Percentiles rank a stretch among this genome's conserved stretches.
These are phyloP conservation scores for Gambusia affinis DNA, from an alignment of 2,113 vertebrate species.

Conservation along the genomic window DNA sequence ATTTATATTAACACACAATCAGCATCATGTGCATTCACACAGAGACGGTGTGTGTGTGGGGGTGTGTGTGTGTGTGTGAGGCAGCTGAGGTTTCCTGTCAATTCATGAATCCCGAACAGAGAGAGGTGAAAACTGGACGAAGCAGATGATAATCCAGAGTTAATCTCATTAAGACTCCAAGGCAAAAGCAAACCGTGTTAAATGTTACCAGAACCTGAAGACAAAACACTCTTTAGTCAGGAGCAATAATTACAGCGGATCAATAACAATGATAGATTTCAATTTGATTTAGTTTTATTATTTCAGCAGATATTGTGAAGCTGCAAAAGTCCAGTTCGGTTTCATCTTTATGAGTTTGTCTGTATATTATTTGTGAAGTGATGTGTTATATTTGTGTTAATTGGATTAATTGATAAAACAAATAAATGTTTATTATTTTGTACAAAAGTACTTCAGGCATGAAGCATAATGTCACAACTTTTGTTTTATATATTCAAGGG, in stretches of 20 bases:
- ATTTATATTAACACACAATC: not conserved
- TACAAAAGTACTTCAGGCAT: too few relatives aligned
- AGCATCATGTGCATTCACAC: constrained; percentile 1
- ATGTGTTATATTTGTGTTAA: too few relatives aligned
- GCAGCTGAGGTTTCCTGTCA: too few relatives aligned
- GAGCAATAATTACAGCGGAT: not conserved
- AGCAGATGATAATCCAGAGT: constrained; percentile 25
- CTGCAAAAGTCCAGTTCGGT: not conserved
- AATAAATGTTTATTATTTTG: too few relatives aligned
- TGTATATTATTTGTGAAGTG: too few relatives aligned
- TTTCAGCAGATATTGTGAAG: not conserved
- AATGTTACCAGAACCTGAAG: not conserved
- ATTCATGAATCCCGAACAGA: not conserved
- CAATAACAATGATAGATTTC: not conserved
- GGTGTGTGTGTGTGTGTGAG: not conserved
- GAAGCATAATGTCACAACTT: too few relatives aligned
- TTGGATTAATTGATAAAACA: too few relatives aligned
- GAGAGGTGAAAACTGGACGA: not conserved
- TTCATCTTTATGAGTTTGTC: not conserved
- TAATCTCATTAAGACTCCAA: constrained; percentile 26
- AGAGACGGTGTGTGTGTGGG: not conserved
- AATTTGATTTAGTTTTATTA: not conserved
- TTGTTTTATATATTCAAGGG: too few relatives aligned
- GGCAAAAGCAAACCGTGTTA: not conserved
- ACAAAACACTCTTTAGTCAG: not conserved